A percentile compares a stretch with the other conserved stretches of the same genome.
Conservation (phyloP, 2,888 invertebrate species). For the Spisula solida region DNA sequence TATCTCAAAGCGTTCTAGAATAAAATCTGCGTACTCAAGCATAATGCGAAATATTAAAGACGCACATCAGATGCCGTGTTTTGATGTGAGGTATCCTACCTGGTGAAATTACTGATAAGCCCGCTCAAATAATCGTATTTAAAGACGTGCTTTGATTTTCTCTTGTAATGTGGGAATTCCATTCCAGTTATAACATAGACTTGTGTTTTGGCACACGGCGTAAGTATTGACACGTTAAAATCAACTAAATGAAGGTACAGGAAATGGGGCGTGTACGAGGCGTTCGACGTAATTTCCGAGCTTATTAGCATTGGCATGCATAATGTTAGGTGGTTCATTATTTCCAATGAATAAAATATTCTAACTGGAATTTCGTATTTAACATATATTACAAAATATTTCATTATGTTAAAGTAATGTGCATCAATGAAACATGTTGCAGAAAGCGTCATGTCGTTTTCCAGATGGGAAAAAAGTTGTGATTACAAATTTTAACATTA, state of each 20-base stretch:
- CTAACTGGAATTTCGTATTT: too few relatives aligned
- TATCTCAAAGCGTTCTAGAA: neutral
- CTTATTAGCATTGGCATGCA: neutral
- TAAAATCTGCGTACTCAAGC: constrained; percentile 4
- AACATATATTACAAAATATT: too few relatives aligned
- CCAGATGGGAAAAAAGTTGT: too few relatives aligned
- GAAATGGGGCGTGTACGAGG: neutral
- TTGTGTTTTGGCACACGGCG: constrained; percentile 10
- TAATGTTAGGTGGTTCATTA: neutral
- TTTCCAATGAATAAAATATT: too few relatives aligned
- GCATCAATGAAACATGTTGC: too few relatives aligned
- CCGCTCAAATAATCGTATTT: neutral
- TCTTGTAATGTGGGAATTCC: neutral
- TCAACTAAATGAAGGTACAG: neutral
- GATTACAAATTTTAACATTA: too few relatives aligned
- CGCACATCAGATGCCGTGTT: neutral
- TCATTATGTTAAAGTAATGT: too few relatives aligned
- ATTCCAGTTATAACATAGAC: neutral
- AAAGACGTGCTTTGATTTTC: neutral
- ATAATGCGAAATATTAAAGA: neutral
- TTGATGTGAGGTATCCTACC: neutral
- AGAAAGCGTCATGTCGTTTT: too few relatives aligned
- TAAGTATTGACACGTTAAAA: constrained; percentile 3
- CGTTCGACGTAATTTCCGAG: neutral
- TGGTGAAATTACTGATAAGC: neutral